These are phyloP conservation scores for Aphelenchoides bicaudatus DNA, from an alignment of 2,888 invertebrate species.

Conservation along the genomic window DNA sequence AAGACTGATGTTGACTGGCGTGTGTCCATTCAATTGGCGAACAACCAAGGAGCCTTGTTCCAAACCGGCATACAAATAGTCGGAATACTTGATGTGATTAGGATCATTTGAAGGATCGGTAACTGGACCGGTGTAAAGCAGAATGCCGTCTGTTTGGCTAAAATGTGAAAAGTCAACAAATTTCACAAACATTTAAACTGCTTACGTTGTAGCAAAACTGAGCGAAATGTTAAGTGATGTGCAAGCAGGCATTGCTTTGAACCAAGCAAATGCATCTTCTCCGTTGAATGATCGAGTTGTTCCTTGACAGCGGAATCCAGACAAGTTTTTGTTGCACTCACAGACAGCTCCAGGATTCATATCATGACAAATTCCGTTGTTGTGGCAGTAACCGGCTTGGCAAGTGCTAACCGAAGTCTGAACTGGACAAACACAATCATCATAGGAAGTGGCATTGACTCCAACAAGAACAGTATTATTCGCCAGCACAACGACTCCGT, in stretches of 20 bases:
- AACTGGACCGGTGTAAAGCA: slow-evolving; percentile 46
- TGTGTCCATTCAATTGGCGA: slow-evolving; percentile 34
- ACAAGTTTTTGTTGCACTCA: slow-evolving; percentile 18
- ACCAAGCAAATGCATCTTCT: slow-evolving; percentile 91
- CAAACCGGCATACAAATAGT: slow-evolving; percentile 13
- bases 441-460: slow-evolving; percentile 72
- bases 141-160: slow-evolving; percentile 34
- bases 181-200: not conserved
- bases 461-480: slow-evolving; percentile 95
- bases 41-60: slow-evolving; percentile 13
- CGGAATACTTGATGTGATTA: slow-evolving; percentile 2
- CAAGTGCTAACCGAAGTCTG: slow-evolving; percentile 67
- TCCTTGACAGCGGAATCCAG: slow-evolving; percentile 93
- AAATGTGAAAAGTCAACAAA: slow-evolving; percentile 6
- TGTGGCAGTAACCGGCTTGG: slow-evolving; percentile 76
- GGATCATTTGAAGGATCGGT: slow-evolving; percentile 14
- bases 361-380: slow-evolving; percentile 91
- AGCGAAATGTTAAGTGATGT: slow-evolving; percentile 44
- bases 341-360: slow-evolving; percentile 72
- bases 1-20: slow-evolving; percentile 20
- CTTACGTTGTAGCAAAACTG: slow-evolving; percentile 33
- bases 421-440: slow-evolving; percentile 67
- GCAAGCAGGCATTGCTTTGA: slow-evolving; percentile 76
- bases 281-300: slow-evolving; percentile 70
- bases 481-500: slow-evolving; percentile 91